Conservation (phyloP, 2,888 invertebrate genomes). For the Patella pellucida region DNA sequence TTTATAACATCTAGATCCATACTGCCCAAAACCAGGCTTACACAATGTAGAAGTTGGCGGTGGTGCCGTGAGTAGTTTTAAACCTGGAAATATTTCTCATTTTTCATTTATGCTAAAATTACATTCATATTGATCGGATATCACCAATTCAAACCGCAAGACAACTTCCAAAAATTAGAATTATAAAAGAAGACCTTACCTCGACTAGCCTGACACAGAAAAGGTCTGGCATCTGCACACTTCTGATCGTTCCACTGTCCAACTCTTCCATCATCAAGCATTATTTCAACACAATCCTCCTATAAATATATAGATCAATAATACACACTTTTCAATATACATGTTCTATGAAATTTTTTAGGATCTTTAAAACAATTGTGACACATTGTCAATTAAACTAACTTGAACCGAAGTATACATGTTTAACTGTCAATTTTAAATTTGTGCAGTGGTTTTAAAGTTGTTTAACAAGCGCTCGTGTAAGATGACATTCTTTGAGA, state of each 20-base stretch:
- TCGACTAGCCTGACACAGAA: background rate
- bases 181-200: background rate
- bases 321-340: too few relatives aligned
- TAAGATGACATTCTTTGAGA: too few relatives aligned
- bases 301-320: background rate
- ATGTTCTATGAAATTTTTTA: too few relatives aligned
- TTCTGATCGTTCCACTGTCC: background rate
- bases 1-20: conserved; percentile 32
- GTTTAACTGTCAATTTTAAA: too few relatives aligned
- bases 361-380: too few relatives aligned
- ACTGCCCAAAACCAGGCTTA: conserved; percentile 27
- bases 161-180: too few relatives aligned
- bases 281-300: conserved; percentile 1
- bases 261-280: background rate
- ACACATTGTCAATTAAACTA: too few relatives aligned
- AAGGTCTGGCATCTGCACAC: background rate
- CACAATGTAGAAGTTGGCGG: background rate
- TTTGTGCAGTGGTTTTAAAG: too few relatives aligned
- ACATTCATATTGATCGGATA: too few relatives aligned
- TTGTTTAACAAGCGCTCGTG: too few relatives aligned
- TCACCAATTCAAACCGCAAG: too few relatives aligned
- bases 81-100: conserved; percentile 9
- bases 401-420: too few relatives aligned
- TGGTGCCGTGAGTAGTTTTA: background rate
- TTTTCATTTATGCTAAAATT: background rate